phyloP scores from a whole-genome alignment of 2,797 vertebrate genomes.

The Oreochromis grahami region DNA sequence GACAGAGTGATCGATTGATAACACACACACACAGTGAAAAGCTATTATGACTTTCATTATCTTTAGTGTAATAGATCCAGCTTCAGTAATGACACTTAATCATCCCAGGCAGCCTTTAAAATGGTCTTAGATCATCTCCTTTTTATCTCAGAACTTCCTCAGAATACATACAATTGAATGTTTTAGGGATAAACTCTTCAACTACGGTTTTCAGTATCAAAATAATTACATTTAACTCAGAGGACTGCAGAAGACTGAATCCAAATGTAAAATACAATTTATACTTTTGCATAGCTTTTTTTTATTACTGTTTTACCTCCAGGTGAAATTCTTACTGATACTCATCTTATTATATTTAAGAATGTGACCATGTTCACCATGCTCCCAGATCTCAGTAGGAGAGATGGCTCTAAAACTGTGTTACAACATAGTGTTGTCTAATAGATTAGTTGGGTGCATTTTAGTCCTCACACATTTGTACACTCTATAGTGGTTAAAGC shows the following conservation, averaged over 20 bases:
- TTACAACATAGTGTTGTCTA: neutral
- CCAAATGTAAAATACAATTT: neutral
- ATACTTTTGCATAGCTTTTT: neutral
- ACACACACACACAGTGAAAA: neutral
- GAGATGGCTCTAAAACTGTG: neutral
- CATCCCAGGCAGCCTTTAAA: neutral
- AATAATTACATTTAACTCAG: neutral
- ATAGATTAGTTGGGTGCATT: neutral
- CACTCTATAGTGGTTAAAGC: neutral
- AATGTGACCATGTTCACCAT: neutral
- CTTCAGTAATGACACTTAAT: slow-evolving; percentile 6
- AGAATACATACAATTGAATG: neutral
- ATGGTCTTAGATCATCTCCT: neutral
- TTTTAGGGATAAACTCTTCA: neutral
- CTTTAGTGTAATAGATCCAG: neutral
- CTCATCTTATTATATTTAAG: neutral
- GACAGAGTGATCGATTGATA: neutral
- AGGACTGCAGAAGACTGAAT: neutral
- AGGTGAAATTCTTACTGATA: neutral
- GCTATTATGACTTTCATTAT: neutral
- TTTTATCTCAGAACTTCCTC: neutral
- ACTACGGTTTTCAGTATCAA: neutral
- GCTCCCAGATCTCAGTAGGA: neutral
- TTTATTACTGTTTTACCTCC: neutral
- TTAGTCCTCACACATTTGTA: neutral